Evolutionary conservation across 2,888 invertebrate genomes (phyloP).

Genomic region (Leptopilina drosophilae): DNA sequence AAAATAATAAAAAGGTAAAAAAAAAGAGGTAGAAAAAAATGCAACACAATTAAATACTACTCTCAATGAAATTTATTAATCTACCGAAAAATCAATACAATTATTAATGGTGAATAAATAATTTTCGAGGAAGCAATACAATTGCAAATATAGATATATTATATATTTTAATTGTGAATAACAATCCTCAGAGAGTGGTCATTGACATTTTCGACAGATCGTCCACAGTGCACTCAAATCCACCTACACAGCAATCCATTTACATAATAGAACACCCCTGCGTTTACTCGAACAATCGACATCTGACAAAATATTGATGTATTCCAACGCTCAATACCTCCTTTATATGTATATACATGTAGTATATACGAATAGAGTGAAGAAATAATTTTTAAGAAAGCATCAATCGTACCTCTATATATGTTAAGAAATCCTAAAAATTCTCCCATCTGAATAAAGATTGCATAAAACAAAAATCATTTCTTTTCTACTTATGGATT

Average conservation of each 20-base stretch:
- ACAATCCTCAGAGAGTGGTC: constrained; percentile 4
- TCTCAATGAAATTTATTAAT: too few relatives aligned
- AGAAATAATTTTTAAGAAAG: constrained; percentile 22
- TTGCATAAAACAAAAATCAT: constrained; percentile 25
- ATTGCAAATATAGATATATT: neutral
- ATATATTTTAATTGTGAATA: constrained; percentile 7
- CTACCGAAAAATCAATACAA: neutral
- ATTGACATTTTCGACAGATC: constrained; percentile 24
- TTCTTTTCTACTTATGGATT: constrained; percentile 4
- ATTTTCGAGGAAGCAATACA: neutral
- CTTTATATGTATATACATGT: neutral
- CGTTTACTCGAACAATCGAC: constrained; percentile 2
- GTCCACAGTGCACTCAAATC: constrained; percentile 21
- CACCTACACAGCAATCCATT: constrained; percentile 23
- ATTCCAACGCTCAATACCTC: constrained; percentile 2
- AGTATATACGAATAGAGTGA: neutral
- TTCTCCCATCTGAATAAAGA: neutral
- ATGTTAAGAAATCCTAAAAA: constrained; percentile 14
- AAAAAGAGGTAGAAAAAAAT: too few relatives aligned
- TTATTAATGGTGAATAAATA: neutral
- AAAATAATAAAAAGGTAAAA: too few relatives aligned
- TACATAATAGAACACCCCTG: constrained; percentile 32
- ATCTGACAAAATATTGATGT: constrained; percentile 33
- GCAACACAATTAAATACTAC: too few relatives aligned
- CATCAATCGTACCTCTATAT: neutral